Evolutionary conservation across 2,888 invertebrate species (phyloP).

Genomic region (Augochlorella aurata): DNA sequence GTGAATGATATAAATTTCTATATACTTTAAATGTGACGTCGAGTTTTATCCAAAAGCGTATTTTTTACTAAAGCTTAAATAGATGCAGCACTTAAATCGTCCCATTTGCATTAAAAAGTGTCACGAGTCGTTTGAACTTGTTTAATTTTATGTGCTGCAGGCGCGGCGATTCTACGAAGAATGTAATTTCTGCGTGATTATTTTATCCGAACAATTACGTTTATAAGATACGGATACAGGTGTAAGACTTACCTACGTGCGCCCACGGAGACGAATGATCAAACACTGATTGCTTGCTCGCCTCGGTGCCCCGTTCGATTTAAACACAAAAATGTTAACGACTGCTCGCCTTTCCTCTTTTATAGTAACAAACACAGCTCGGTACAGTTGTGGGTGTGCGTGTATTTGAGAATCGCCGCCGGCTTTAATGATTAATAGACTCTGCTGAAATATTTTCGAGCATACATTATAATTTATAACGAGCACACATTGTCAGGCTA

Average conservation of each 20-base stretch:
- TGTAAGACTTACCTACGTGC: conserved; percentile 4
- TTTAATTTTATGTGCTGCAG: neutral
- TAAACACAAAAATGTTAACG: conserved; percentile 11
- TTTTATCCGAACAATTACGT: neutral
- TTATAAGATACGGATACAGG: neutral
- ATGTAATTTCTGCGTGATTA: neutral
- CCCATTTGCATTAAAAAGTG: neutral
- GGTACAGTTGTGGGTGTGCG: neutral
- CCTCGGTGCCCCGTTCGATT: neutral
- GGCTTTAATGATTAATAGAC: neutral
- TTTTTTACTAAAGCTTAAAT: too few relatives aligned
- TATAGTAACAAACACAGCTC: conserved; percentile 18
- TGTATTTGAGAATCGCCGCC: neutral
- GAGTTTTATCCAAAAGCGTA: too few relatives aligned
- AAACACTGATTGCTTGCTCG: neutral
- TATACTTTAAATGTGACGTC: too few relatives aligned
- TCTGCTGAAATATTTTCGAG: neutral
- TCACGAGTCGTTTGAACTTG: neutral
- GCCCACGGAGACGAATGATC: neutral
- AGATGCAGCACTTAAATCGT: neutral
- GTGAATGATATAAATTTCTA: too few relatives aligned
- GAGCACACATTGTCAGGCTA: neutral
- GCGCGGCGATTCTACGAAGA: neutral
- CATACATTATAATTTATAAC: neutral
- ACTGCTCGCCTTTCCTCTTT: conserved; percentile 1